Percentiles rank a stretch among this genome's conserved stretches.
Conservation (phyloP, 1,140 invertebrate genomes). For the Leptinotarsa undecemlineata region DNA sequence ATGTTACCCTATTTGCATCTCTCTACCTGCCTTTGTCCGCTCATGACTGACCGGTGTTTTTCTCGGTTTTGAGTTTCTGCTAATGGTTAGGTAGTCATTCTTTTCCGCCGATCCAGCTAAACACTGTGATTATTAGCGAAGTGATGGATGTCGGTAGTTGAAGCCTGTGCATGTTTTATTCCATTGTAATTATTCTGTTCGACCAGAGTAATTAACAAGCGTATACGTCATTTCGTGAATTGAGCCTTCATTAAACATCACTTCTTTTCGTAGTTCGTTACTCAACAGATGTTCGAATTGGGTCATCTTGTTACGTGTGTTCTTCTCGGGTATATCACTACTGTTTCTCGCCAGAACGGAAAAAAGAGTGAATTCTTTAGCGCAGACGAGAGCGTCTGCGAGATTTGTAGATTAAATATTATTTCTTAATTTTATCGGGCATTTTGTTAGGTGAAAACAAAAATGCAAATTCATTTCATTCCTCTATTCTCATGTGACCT, state of each 20-base stretch:
- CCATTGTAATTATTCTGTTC: slow-evolving; percentile 6
- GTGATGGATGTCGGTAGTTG: slow-evolving; percentile 4
- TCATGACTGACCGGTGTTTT: background rate
- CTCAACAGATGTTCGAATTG: slow-evolving; percentile 5
- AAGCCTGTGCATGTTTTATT: slow-evolving; percentile 3
- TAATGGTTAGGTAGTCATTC: slow-evolving; percentile 2
- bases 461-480: too few species aligned
- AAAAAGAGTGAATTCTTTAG: too few species aligned
- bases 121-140: slow-evolving; percentile 5
- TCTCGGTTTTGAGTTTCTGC: background rate
- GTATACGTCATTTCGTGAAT: slow-evolving; percentile 6
- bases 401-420: too few species aligned
- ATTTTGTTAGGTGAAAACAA: too few species aligned
- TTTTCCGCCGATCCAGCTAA: background rate
- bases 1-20: background rate
- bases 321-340: too few species aligned
- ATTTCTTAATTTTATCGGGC: too few species aligned
- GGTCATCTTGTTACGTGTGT: background rate
- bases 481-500: too few species aligned
- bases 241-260: background rate
- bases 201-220: background rate
- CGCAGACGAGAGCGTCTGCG: too few species aligned
- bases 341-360: too few species aligned
- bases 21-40: slow-evolving; percentile 4
- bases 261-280: background rate